Conservation (phyloP, 1,140 invertebrate species). For the Macrobrachium rosenbergii region DNA sequence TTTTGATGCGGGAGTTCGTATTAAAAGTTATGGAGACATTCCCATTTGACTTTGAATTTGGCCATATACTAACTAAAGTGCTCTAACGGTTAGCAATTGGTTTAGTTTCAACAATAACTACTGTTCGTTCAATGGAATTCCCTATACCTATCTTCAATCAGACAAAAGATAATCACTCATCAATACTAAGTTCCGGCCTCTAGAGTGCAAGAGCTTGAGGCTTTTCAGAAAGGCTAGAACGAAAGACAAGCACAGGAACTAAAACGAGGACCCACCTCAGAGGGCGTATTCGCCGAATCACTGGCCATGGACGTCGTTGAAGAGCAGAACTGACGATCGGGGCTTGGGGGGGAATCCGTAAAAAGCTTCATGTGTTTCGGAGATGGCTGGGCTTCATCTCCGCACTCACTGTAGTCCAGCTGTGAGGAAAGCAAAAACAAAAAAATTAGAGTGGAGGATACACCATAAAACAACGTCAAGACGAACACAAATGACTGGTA, state of each 20-base stretch:
- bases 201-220: too few species aligned
- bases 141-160: neutral
- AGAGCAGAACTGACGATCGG: conserved; percentile 83
- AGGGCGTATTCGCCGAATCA: conserved; percentile 75
- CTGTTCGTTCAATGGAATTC: neutral
- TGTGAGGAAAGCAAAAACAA: conserved; percentile 35
- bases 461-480: neutral
- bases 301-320: conserved; percentile 83
- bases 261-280: conserved; percentile 68
- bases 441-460: neutral
- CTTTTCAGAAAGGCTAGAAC: neutral
- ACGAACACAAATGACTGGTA: neutral
- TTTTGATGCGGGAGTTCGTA: too few species aligned
- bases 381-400: conserved; percentile 65
- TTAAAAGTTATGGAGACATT: too few species aligned
- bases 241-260: neutral
- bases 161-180: neutral
- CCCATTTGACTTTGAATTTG: too few species aligned
- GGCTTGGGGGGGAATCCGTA: conserved; percentile 76
- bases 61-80: too few species aligned
- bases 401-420: conserved; percentile 64
- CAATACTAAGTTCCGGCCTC: too few species aligned
- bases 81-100: neutral
- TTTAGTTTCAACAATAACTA: neutral
- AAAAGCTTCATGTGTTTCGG: conserved; percentile 67